These are phyloP conservation scores for Stegophylla sp. DNA, from an alignment of 2,888 invertebrate genomes.

Conservation along the genomic window DNA sequence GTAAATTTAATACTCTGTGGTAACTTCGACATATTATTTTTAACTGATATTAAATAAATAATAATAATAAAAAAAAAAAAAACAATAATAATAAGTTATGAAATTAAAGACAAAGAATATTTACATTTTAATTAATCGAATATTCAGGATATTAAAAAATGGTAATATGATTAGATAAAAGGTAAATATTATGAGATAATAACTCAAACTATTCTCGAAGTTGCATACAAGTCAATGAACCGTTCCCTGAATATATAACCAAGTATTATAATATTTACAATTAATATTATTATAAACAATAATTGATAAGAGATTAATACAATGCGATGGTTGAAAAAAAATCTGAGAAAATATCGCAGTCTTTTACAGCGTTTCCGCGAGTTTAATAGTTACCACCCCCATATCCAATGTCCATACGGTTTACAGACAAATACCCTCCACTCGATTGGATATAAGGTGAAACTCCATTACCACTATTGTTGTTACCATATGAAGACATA, in stretches of 20 bases:
- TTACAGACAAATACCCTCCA: conserved; percentile 49
- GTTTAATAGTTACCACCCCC: conserved; percentile 56
- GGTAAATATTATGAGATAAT: conserved; percentile 44
- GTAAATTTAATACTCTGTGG: conserved; percentile 45
- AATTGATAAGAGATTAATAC: conserved; percentile 42
- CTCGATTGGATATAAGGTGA: conserved; percentile 48
- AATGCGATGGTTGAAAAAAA: conserved; percentile 53
- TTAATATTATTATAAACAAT: conserved; percentile 41
- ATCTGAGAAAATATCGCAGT: conserved; percentile 58
- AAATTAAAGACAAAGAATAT: conserved; percentile 20
- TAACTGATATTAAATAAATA: neutral
- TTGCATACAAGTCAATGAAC: conserved; percentile 48
- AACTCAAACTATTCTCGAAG: conserved; percentile 43
- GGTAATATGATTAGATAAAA: conserved; percentile 38
- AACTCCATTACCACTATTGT: conserved; percentile 19
- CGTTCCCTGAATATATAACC: conserved; percentile 52
- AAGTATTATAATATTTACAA: conserved; percentile 51
- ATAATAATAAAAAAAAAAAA: conserved; percentile 17
- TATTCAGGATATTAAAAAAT: conserved; percentile 30
- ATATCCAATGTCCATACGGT: conserved; percentile 54
- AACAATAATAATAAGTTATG: neutral
- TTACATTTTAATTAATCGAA: conserved; percentile 37
- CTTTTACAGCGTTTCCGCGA: conserved; percentile 37
- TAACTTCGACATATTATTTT: conserved; percentile 32
- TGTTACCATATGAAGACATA: conserved; percentile 64